These are phyloP conservation scores for Pseudeuparius sepicola DNA, from an alignment of 2,888 invertebrate species.

Conservation along the genomic window DNA sequence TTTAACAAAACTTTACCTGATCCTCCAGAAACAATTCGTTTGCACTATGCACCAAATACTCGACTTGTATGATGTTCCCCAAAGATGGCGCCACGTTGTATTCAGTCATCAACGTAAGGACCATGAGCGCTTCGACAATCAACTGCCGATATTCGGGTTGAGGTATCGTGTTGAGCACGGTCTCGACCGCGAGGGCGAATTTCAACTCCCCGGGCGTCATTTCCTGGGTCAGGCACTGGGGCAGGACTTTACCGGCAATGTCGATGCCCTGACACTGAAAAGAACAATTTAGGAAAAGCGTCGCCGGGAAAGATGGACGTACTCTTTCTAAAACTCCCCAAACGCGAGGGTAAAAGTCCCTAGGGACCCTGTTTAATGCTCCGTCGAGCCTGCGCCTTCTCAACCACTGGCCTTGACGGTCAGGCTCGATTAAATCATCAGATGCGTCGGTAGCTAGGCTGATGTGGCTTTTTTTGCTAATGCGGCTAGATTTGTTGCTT, in stretches of 20 bases:
- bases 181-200: slow-evolving; percentile 95
- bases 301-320: too few species aligned
- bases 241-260: slow-evolving; percentile 83
- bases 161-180: slow-evolving; percentile 91
- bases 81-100: slow-evolving; percentile 68
- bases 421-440: slow-evolving; percentile 53
- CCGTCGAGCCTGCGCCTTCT: slow-evolving; percentile 90
- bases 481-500: slow-evolving; percentile 76
- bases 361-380: slow-evolving; percentile 91
- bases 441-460: slow-evolving; percentile 38
- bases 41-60: slow-evolving; percentile 86
- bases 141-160: slow-evolving; percentile 97
- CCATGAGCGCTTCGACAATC: slow-evolving; percentile 95
- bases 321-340: slow-evolving; percentile 87
- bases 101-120: slow-evolving; percentile 82
- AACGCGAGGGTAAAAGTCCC: slow-evolving; percentile 91
- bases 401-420: slow-evolving; percentile 95
- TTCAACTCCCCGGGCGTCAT: slow-evolving; percentile 98
- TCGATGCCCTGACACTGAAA: slow-evolving; percentile 83
- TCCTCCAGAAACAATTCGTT: slow-evolving; percentile 92
- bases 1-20: slow-evolving; percentile 67
- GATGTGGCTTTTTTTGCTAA: slow-evolving; percentile 61
- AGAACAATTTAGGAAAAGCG: too few species aligned
- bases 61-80: slow-evolving; percentile 77
- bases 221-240: slow-evolving; percentile 91